Base-by-base conservation (phyloP, 2,113 vertebrate species). In the Coturnix japonica region DNA sequence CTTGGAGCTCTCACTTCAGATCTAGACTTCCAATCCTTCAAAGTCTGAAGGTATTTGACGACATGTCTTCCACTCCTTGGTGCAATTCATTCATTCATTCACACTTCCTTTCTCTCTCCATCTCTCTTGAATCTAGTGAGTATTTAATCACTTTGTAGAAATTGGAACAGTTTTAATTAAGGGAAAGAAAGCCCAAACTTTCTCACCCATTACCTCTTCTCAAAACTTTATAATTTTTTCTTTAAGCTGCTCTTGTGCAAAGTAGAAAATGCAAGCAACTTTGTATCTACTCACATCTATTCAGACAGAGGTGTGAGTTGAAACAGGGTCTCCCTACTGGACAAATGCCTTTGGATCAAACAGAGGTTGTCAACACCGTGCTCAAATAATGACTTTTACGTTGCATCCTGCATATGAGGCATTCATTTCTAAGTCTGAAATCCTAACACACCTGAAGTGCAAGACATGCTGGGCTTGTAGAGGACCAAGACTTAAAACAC, bases 351-450 rank as follows among this genome's bases (percentile, higher is more conserved):
- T 30, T 25, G 60, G 73, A 67, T 13, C 14, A 86, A 47, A 63
- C 25, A 20, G 28, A 56, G 17, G 5, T 4, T 31, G 7, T 47
- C 65, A 83, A 21, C 0, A 0, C 4, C 47, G 35, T n/a, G 35
- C 25, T 80, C 47, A 41, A 72, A 66, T 53, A 76, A 41, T 23
- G 47, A 13, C 23, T 71, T 1, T 41, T 51, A 91, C 6, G 56
- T 3, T 74, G 57, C 65, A 47, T 41, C 44, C 49, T 65, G 14
- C 17, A 79, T 37, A 7, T 51, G 9, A 84, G 73, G 9, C 22
- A 88, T 43, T 11, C 10, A n/a, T 78, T 83, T 83, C 56, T 53
- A 83, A 51, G 43, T 85, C 15, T 86, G 47, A 91, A 84, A 93
- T 60, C 33, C 20, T 53, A 26, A 78, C 3, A 56, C 25, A 25